phyloP scores from a whole-genome alignment of 2,113 vertebrate species.

The Zapornia atra region DNA sequence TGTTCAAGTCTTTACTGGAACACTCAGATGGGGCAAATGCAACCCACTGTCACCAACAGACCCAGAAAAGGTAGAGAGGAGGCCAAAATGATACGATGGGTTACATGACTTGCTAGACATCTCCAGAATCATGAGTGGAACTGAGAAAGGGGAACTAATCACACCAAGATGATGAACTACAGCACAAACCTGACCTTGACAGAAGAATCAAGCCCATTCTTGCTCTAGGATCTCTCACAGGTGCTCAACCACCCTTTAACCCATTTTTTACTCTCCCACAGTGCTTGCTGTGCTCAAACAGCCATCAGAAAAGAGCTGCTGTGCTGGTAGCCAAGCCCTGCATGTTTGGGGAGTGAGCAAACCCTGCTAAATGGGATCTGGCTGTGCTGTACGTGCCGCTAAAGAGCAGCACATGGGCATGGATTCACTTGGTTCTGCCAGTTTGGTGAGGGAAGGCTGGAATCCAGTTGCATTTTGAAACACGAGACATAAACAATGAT shows the following conservation, averaged over 20 bases:
- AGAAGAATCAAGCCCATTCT: accelerated
- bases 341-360: slow-evolving; percentile 24
- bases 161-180: accelerated
- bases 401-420: slow-evolving; percentile 55
- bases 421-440: neutral
- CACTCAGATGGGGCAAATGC: neutral
- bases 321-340: neutral
- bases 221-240: neutral
- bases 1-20: neutral
- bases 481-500: slow-evolving; percentile 4
- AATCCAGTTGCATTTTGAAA: slow-evolving; percentile 44
- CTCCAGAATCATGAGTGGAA: neutral
- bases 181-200: neutral
- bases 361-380: slow-evolving; percentile 24
- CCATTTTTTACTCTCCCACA: accelerated
- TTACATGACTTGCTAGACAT: neutral
- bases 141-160: neutral
- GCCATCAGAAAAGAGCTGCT: accelerated
- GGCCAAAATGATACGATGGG: neutral
- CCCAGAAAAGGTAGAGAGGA: neutral
- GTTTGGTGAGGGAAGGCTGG: slow-evolving; percentile 39
- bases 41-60: neutral
- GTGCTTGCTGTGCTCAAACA: accelerated
- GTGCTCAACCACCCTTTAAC: neutral
- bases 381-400: slow-evolving; percentile 54